phyloP scores from a whole-genome alignment of 2,888 invertebrate species.

The Terebella lapidaria region DNA sequence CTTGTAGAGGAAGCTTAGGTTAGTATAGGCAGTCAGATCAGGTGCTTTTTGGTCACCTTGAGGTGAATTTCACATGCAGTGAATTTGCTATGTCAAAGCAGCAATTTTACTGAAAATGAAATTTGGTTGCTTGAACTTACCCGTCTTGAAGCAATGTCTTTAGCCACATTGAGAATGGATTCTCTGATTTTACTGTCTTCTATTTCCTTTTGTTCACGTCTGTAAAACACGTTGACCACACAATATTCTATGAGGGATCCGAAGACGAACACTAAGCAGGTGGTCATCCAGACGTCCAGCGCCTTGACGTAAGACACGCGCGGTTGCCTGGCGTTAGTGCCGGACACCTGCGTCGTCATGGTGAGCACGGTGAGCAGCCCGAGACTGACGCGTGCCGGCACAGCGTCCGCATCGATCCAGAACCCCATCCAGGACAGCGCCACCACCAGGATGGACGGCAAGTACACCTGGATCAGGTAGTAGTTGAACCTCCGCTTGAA shows the following conservation, averaged over 20 bases:
- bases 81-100: no score
- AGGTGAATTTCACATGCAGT: no score
- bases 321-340: constrained; percentile 81
- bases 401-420: constrained; percentile 82
- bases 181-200: background rate
- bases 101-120: no score
- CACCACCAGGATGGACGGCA: constrained; percentile 59
- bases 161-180: no score
- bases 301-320: constrained; percentile 86
- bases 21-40: no score
- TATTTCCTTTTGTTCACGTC: background rate
- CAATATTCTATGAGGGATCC: constrained; percentile 31
- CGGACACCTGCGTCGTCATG: constrained; percentile 81
- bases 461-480: constrained; percentile 28
- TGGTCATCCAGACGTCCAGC: constrained; percentile 59
- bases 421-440: constrained; percentile 97
- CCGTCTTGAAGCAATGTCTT: no score
- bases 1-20: no score
- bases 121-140: no score
- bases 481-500: constrained; percentile 16
- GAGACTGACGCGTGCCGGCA: constrained; percentile 80
- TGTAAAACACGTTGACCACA: constrained; percentile 32
- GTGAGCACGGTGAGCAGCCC: constrained; percentile 75
- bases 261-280: constrained; percentile 31
- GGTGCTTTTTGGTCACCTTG: no score